These are phyloP conservation scores for Nemurella pictetii DNA, from an alignment of 2,888 invertebrate genomes.

Conservation along the genomic window DNA sequence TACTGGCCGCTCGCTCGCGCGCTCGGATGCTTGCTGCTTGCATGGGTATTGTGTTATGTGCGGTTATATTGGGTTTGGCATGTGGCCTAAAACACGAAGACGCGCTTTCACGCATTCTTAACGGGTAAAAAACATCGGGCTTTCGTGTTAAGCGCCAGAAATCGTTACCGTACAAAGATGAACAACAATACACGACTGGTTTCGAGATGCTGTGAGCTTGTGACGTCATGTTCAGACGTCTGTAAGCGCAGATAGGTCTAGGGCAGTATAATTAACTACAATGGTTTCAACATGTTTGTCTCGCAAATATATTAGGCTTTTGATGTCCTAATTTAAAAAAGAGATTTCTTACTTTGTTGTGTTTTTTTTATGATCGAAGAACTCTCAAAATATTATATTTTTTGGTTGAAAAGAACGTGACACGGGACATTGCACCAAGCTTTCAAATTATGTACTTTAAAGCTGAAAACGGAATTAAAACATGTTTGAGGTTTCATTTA, in stretches of 20 bases:
- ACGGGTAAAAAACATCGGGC: not conserved
- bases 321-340: no score
- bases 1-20: not conserved
- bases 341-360: no score
- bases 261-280: not conserved
- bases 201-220: not conserved
- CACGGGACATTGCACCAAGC: no score
- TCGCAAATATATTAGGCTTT: no score
- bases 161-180: not conserved
- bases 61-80: constrained; percentile 25
- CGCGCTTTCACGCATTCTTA: not conserved
- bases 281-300: not conserved
- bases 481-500: no score
- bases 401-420: no score
- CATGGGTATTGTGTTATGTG: constrained; percentile 10
- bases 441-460: no score
- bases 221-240: not conserved
- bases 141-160: not conserved
- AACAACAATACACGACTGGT: not conserved
- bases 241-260: not conserved
- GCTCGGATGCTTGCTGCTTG: not conserved
- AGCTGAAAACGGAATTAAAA: no score
- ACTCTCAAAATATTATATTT: no score
- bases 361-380: no score
- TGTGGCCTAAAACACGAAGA: constrained; percentile 6